A percentile compares a stretch with the other conserved stretches of the same genome.
phyloP scores from a whole-genome alignment of 2,888 invertebrate genomes.

The Aporophyla lueneburgensis region DNA sequence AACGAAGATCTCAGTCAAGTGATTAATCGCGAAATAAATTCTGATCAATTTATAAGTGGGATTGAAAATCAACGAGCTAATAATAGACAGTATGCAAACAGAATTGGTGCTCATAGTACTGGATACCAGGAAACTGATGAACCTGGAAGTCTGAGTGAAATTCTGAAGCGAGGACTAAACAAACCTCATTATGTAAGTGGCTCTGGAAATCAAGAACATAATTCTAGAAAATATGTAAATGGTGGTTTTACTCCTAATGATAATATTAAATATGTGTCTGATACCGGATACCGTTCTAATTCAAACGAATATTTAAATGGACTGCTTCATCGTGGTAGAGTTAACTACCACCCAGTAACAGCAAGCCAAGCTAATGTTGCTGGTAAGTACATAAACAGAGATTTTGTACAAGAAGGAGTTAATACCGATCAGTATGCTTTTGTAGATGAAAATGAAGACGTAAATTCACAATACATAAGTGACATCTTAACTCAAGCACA shows the following conservation, averaged over 20 bases:
- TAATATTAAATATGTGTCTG: conserved; percentile 1
- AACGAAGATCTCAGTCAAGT: background rate
- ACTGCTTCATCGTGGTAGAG: background rate
- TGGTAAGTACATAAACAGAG: background rate
- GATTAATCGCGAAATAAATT: background rate
- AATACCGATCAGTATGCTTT: background rate
- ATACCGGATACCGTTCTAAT: background rate
- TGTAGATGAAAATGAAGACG: background rate
- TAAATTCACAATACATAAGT: conserved; percentile 5
- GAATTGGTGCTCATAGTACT: background rate
- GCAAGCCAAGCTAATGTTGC: background rate
- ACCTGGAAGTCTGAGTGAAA: background rate
- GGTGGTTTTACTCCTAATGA: background rate
- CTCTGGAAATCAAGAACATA: background rate
- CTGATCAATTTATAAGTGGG: background rate
- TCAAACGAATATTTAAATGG: background rate
- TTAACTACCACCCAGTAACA: background rate
- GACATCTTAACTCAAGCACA: conserved; percentile 10
- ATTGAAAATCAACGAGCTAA: background rate
- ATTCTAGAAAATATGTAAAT: background rate
- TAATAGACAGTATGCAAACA: background rate
- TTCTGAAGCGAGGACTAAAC: background rate
- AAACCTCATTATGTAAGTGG: background rate
- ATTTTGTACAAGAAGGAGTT: background rate
- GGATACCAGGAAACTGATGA: background rate